phyloP scores from a whole-genome alignment of 1,140 invertebrate species.

The Thrips palmi region DNA sequence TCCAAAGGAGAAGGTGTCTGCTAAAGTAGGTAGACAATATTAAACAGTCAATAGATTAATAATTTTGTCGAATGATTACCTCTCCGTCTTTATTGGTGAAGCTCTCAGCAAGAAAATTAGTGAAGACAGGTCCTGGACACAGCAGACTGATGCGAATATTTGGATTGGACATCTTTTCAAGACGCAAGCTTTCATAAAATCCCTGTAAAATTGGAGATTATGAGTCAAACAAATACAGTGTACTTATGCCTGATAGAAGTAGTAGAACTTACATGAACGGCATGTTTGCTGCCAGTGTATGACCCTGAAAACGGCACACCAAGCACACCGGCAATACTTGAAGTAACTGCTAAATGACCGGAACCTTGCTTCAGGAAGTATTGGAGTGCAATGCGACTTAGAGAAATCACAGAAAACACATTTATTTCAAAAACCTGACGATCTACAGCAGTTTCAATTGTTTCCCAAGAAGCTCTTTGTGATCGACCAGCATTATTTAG shows the following conservation, averaged over 20 bases:
- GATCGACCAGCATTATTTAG: conserved; percentile 68
- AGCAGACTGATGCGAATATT: conserved; percentile 48
- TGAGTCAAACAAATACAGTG: too few species aligned
- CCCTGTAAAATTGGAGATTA: conserved; percentile 30
- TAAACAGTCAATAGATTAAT: neutral
- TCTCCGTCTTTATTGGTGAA: conserved; percentile 44
- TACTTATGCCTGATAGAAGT: neutral
- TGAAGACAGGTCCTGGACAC: conserved; percentile 58
- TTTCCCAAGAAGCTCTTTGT: conserved; percentile 57
- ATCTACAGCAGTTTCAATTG: conserved; percentile 58
- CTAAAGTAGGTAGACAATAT: neutral
- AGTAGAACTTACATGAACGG: conserved; percentile 45
- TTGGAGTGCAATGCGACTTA: conserved; percentile 44
- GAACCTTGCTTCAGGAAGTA: conserved; percentile 37
- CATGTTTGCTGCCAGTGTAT: conserved; percentile 60
- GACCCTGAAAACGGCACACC: conserved; percentile 51
- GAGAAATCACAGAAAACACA: conserved; percentile 53
- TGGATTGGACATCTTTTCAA: conserved; percentile 35
- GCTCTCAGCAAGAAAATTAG: conserved; percentile 46
- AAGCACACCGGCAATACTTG: conserved; percentile 49
- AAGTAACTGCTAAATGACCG: conserved; percentile 55
- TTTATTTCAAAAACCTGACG: conserved; percentile 63
- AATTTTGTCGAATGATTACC: conserved; percentile 22
- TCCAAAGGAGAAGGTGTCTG: conserved; percentile 13
- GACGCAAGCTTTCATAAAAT: conserved; percentile 42